Conservation (phyloP, 1,140 invertebrate species). For the Micrasema longulum region DNA sequence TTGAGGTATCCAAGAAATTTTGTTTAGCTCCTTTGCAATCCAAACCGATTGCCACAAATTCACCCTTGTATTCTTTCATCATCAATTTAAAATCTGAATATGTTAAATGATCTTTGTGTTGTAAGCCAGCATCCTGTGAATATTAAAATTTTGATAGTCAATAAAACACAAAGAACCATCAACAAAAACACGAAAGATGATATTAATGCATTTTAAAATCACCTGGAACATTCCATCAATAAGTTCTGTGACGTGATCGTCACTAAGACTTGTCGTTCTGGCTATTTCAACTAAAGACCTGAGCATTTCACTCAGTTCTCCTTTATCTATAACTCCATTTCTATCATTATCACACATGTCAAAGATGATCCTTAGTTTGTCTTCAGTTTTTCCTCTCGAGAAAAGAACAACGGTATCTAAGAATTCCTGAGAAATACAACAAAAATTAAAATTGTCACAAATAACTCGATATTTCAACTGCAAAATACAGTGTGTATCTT, state of each 20-base stretch:
- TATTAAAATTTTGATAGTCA: no score
- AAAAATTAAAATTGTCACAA: neutral
- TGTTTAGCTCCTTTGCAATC: conserved; percentile 97
- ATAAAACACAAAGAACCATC: no score
- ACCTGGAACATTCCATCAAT: conserved; percentile 95
- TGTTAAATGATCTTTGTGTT: conserved; percentile 91
- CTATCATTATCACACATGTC: conserved; percentile 99
- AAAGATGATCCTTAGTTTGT: conserved; percentile 96
- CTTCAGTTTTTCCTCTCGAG: conserved; percentile 91
- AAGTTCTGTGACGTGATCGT: conserved; percentile 90
- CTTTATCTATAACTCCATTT: conserved; percentile 95
- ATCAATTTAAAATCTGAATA: conserved; percentile 96
- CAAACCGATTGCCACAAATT: conserved; percentile 95
- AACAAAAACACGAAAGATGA: no score
- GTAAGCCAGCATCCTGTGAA: conserved; percentile 84
- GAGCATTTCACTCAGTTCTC: conserved; percentile 93
- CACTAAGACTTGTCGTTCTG: conserved; percentile 88
- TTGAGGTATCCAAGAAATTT: conserved; percentile 94
- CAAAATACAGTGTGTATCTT: conserved; percentile 11
- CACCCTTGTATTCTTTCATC: conserved; percentile 97
- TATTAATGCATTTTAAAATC: no score
- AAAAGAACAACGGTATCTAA: conserved; percentile 95
- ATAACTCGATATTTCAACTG: neutral
- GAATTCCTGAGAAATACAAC: conserved; percentile 79
- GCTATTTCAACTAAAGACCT: conserved; percentile 95